Evolutionary conservation across 2,797 vertebrate genomes (phyloP), one percentile per base, ranked within the genome.

Genomic region (Myotis daubentonii): DNA sequence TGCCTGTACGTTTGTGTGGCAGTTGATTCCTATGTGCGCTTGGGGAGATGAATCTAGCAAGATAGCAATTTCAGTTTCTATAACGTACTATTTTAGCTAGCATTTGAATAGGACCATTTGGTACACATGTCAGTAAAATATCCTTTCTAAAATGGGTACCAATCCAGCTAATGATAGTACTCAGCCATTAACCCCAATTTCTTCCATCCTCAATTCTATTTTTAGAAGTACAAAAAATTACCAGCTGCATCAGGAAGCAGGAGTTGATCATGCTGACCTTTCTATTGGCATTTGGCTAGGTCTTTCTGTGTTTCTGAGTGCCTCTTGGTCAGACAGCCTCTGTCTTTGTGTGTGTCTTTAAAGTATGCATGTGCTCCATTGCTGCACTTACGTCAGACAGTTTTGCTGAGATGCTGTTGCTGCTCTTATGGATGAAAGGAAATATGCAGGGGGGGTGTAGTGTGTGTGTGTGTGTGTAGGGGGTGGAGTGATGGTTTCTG

Each of bases 151-250:
- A 96, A 89, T 25, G 11, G 49, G 53, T 51, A 71, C 51, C 76
- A 44, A 81, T 83, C 66, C 95, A 49, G 82, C 53, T 88, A 89
- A 89, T 92, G 87, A 80, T 36, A 76, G 51, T 62, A n/a, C 25
- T 90, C 53, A 78, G 87, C 68, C 70, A 93, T 94, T 93, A 66
- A 85, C 72, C 94, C 82, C 76, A 87, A 93, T 85, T 87, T 91
- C 75, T 93, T 75, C 41, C 55, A 65, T 80, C 68, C 44, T 83
- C 23, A 83, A 6, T 88, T 91, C 91, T 96, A 65, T 95, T 95
- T 95, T 83, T 19, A 71, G 78, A 93, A 79, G n/a, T 70, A 16
- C 57, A 65, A 94, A 86, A 86, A 91, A 92, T 78, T 65, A 74
- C 62, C 85, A 95, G 72, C 55, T 92, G 72, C 38, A 84, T 88